Base-by-base conservation (phyloP, 2,888 invertebrate genomes). In the Lissonota sp. region DNA sequence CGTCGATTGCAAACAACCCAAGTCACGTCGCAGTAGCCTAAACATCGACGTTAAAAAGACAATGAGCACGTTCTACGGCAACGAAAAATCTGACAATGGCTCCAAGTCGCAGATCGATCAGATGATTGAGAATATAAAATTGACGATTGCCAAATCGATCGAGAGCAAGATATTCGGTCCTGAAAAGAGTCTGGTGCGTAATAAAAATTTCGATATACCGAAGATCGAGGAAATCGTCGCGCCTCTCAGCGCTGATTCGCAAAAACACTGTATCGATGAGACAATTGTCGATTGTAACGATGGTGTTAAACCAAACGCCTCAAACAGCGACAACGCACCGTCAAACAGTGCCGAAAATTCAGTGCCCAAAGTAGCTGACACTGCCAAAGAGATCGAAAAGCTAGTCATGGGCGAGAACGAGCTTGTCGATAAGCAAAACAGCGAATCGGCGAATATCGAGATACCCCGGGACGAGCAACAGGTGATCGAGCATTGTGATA, bases 371-470 rank as follows among this genome's bases (percentile, higher is more conserved):
- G 91, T 92, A 84, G 92, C 92, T 66, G 92, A 92, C 82, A 92
- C 92, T 89, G 92, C 92, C 91, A 92, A 92, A 92, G 92, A 92
- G 88, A 92, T 92, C 74, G 92, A 92, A 83, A 92, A 92, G 87
- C 91, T 92, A 90, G 92, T 92, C 89, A 92, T 92, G 91, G 92
- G 92, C 69, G 92, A 92, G 72, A 90, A 86, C 58, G 90, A 92
- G 83, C 81, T 80, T 16, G 84, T 86, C 70, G 91, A 90, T 64
- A 88, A 89, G 42, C 87, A 87, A 37, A 90, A 88, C 44, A 86
- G 76, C 62, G 86, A 88, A n/a, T 80, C 85, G 4, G 77, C 79
- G 58, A 81, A 72, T 12, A 83, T 66, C 37, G 84, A 85, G 7
- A 63, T 62, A 7, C 49, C 75, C 76, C 16, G 73, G 14, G 37